A percentile compares a stretch with the other conserved stretches of the same genome.
Evolutionary conservation across 2,113 vertebrate genomes (phyloP).

Genomic region (Alethe diademata): DNA sequence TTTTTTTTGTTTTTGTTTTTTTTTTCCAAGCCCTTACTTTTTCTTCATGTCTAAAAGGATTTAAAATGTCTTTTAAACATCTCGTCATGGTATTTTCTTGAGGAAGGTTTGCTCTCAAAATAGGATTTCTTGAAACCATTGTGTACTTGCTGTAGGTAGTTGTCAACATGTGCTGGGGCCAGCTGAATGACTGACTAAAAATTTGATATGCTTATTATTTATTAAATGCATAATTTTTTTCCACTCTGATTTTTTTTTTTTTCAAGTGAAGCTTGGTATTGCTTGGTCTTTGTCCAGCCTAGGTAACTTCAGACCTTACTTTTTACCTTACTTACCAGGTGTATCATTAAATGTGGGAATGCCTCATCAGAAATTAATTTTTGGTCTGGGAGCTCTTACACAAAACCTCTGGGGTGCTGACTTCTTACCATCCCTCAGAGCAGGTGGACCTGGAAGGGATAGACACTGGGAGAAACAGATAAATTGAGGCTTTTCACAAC

Average conservation of each 20-base stretch:
- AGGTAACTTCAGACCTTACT: not conserved
- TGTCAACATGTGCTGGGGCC: not conserved
- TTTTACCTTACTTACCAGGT: not conserved
- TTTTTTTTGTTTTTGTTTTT: no score
- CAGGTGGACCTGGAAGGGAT: not conserved
- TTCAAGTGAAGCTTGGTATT: not conserved
- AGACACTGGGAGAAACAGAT: not conserved
- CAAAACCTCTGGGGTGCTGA: not conserved
- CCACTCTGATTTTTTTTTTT: not conserved
- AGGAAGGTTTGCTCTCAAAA: no score
- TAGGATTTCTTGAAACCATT: no score
- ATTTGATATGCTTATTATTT: not conserved
- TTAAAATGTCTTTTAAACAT: no score
- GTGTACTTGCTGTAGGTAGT: no score
- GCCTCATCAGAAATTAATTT: not conserved
- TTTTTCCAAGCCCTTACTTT: not conserved
- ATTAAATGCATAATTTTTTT: not conserved
- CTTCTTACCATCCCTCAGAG: not conserved
- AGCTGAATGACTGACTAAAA: not conserved
- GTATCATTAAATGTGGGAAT: rapidly evolving
- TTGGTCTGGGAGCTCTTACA: not conserved
- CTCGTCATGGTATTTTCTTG: no score
- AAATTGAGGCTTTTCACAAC: not conserved
- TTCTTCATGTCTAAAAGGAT: not conserved
- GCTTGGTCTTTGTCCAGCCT: not conserved